Evolutionary conservation across 1,140 invertebrate genomes (phyloP).

Genomic region (Nasonia giraulti): DNA sequence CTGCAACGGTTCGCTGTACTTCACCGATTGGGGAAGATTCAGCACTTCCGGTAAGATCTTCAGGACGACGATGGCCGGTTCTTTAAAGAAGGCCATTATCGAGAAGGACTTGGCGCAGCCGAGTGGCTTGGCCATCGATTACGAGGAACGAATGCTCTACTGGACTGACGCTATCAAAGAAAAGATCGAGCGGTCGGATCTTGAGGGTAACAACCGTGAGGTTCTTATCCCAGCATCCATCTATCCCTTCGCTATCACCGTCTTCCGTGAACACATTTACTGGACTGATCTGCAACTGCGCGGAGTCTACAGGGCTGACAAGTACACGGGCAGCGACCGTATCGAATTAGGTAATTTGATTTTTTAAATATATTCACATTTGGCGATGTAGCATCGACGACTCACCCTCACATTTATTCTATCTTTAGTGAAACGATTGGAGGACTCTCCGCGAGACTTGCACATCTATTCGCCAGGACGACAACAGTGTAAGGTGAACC

Average conservation of each 20-base stretch:
- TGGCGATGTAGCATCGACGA: neutral
- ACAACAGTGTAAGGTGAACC: slow-evolving; percentile 88
- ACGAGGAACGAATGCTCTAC: slow-evolving; percentile 95
- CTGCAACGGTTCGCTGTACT: slow-evolving; percentile 94
- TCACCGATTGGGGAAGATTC: slow-evolving; percentile 94
- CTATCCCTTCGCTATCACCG: slow-evolving; percentile 96
- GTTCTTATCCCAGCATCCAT: slow-evolving; percentile 91
- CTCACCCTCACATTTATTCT: neutral
- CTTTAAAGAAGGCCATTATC: slow-evolving; percentile 91
- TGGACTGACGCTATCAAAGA: slow-evolving; percentile 98
- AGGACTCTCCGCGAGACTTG: slow-evolving; percentile 93
- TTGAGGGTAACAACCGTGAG: slow-evolving; percentile 88
- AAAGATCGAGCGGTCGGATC: slow-evolving; percentile 95
- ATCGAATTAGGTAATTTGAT: slow-evolving; percentile 80
- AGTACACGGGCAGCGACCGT: slow-evolving; percentile 96
- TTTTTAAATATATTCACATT: neutral
- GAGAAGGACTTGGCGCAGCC: slow-evolving; percentile 95
- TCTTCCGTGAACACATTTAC: slow-evolving; percentile 94
- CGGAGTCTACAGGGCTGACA: slow-evolving; percentile 96
- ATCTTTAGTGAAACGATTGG: slow-evolving; percentile 85
- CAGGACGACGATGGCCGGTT: slow-evolving; percentile 96
- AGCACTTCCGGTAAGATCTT: slow-evolving; percentile 96
- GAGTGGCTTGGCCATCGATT: slow-evolving; percentile 96
- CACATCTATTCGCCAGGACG: slow-evolving; percentile 88
- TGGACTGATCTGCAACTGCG: slow-evolving; percentile 97